phyloP scores from a whole-genome alignment of 2,797 vertebrate species.

The Pagetopsis macropterus region DNA sequence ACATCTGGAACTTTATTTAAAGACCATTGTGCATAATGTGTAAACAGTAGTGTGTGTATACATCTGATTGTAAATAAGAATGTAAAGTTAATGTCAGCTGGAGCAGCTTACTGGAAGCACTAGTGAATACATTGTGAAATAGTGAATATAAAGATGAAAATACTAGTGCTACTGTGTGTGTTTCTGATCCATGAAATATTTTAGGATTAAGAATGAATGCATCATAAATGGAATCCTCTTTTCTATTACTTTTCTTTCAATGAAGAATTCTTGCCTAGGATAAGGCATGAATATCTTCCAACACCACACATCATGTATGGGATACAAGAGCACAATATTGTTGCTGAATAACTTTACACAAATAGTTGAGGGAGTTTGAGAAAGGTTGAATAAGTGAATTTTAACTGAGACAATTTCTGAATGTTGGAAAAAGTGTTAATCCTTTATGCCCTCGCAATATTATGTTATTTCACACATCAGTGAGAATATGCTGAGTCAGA shows the following conservation, averaged over 20 bases:
- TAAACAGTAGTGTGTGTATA: not conserved
- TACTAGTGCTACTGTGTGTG: not conserved
- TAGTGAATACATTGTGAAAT: not conserved
- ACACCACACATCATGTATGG: not conserved
- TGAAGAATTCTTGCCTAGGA: not conserved
- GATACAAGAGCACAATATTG: conserved; percentile 1
- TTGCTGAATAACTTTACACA: not conserved
- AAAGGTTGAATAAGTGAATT: conserved; percentile 8
- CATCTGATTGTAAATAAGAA: not conserved
- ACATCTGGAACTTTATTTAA: conserved; percentile 9
- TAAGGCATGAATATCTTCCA: not conserved
- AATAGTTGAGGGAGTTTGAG: not conserved
- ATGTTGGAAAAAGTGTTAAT: conserved; percentile 22
- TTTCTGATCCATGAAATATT: conserved; percentile 5
- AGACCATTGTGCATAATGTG: not conserved
- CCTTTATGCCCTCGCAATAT: conserved; percentile 5
- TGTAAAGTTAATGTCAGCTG: not conserved
- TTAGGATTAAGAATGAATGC: conserved; percentile 12
- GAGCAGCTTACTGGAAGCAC: not conserved
- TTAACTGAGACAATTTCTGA: conserved; percentile 20
- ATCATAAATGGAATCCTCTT: conserved; percentile 1
- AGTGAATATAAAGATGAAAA: not conserved
- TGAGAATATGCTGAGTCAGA: conserved; percentile 31
- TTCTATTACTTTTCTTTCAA: not conserved
- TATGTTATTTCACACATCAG: conserved; percentile 48